Conservation (phyloP, 2,888 invertebrate species). For the Tenthredo distinguenda region DNA sequence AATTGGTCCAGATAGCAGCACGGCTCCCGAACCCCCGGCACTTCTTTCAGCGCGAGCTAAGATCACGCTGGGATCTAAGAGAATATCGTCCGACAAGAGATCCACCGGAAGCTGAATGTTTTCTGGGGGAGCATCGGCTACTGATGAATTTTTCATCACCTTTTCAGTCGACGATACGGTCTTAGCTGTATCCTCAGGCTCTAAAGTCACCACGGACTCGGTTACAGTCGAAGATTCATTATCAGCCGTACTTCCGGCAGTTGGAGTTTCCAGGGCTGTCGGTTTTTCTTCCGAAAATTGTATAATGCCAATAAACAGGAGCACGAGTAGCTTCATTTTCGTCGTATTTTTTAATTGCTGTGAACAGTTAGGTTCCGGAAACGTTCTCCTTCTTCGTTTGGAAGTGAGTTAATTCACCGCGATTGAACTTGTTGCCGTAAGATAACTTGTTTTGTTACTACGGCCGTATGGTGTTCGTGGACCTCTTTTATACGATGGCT, state of each 20-base stretch:
- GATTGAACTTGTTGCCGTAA: neutral
- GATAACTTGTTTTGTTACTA: conserved; percentile 35
- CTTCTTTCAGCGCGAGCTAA: conserved; percentile 61
- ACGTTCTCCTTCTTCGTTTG: neutral
- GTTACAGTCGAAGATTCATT: neutral
- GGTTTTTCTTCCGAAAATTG: conserved; percentile 37
- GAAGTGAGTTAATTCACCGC: neutral
- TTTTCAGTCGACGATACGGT: neutral
- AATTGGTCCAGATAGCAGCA: neutral
- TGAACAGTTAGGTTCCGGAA: neutral
- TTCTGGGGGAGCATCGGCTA: neutral
- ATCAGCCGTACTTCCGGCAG: conserved; percentile 42
- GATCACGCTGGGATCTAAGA: conserved; percentile 63
- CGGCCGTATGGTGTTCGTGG: neutral
- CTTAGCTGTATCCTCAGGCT: neutral
- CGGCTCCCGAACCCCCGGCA: neutral
- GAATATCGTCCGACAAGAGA: conserved; percentile 61
- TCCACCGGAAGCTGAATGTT: conserved; percentile 58
- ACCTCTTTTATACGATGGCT: conserved; percentile 48
- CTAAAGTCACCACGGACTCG: neutral
- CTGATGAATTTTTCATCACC: neutral
- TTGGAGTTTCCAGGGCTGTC: conserved; percentile 32
- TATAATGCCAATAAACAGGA: conserved; percentile 7
- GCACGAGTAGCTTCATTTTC: conserved; percentile 21
- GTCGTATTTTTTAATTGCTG: neutral